Conservation (phyloP, 2,113 vertebrate species). For the Etheostoma spectabile region DNA sequence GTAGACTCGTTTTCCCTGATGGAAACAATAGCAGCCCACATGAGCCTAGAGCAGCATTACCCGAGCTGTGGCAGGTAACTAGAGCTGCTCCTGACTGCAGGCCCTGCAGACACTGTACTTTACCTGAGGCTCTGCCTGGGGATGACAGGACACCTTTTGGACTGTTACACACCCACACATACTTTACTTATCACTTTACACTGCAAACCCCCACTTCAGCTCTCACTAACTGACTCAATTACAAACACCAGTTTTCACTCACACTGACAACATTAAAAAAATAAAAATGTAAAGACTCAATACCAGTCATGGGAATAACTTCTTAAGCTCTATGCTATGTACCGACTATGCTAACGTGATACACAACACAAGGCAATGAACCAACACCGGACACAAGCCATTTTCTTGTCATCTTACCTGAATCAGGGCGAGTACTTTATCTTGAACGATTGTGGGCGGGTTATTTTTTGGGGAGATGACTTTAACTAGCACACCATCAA, state of each 20-base stretch:
- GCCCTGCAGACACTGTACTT: slow-evolving; percentile 39
- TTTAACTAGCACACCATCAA: slow-evolving; percentile 96
- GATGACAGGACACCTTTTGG: slow-evolving; percentile 50
- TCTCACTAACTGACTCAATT: slow-evolving; percentile 1
- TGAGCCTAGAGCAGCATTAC: slow-evolving; percentile 65
- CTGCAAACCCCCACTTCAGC: background rate
- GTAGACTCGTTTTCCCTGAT: slow-evolving; percentile 24
- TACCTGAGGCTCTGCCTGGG: slow-evolving; percentile 47
- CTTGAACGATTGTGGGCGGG: slow-evolving; percentile 96
- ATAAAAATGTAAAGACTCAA: background rate
- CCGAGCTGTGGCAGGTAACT: slow-evolving; percentile 77
- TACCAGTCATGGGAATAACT: background rate
- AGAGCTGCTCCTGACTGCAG: slow-evolving; percentile 61
- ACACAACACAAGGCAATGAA: background rate
- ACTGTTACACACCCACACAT: slow-evolving; percentile 25
- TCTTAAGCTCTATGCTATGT: background rate
- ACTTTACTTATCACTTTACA: slow-evolving; percentile 36
- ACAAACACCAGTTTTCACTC: slow-evolving; percentile 8
- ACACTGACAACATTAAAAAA: background rate
- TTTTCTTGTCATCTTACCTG: slow-evolving; percentile 85
- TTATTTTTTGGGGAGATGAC: slow-evolving; percentile 98
- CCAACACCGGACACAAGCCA: background rate
- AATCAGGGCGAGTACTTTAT: slow-evolving; percentile 97
- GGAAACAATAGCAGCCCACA: slow-evolving; percentile 69
- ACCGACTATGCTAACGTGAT: background rate